Conservation (phyloP, 1,140 invertebrate species). For the Aleiodes sp. region DNA sequence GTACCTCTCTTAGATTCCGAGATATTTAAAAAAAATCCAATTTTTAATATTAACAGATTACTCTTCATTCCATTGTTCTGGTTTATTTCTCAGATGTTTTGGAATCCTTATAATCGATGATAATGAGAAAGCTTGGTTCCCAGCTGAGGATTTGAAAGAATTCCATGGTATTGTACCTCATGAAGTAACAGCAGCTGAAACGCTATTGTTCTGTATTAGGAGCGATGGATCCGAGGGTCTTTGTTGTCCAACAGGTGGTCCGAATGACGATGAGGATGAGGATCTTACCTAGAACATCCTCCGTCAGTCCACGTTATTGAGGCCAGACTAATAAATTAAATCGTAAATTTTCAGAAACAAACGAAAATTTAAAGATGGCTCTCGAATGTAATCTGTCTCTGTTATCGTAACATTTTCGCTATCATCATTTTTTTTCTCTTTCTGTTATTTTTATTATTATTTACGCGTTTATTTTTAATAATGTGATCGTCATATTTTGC, state of each 20-base stretch:
- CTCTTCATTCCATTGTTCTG: neutral
- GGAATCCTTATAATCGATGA: conserved; percentile 86
- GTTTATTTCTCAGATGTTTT: conserved; percentile 69
- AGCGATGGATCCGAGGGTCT: conserved; percentile 84
- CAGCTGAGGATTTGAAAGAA: conserved; percentile 85
- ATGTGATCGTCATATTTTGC: too few relatives aligned
- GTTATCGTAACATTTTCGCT: too few relatives aligned
- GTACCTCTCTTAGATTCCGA: too few relatives aligned
- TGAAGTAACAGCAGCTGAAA: conserved; percentile 81
- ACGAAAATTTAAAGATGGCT: neutral
- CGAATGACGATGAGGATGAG: conserved; percentile 69
- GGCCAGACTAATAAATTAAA: conserved; percentile 23
- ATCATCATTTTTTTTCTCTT: too few relatives aligned
- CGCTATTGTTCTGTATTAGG: conserved; percentile 83
- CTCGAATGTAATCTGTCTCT: too few relatives aligned
- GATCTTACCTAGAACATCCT: conserved; percentile 54
- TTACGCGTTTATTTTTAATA: neutral
- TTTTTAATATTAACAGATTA: neutral
- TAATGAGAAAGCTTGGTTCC: conserved; percentile 92
- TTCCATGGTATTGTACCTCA: conserved; percentile 86
- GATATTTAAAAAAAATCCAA: neutral
- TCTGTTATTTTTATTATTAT: neutral
- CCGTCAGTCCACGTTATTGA: conserved; percentile 18
- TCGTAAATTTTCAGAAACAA: neutral
- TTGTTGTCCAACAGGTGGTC: conserved; percentile 79